These are phyloP conservation scores for Hirtodrosophila cameraria DNA, from an alignment of 2,888 invertebrate genomes.

Conservation along the genomic window DNA sequence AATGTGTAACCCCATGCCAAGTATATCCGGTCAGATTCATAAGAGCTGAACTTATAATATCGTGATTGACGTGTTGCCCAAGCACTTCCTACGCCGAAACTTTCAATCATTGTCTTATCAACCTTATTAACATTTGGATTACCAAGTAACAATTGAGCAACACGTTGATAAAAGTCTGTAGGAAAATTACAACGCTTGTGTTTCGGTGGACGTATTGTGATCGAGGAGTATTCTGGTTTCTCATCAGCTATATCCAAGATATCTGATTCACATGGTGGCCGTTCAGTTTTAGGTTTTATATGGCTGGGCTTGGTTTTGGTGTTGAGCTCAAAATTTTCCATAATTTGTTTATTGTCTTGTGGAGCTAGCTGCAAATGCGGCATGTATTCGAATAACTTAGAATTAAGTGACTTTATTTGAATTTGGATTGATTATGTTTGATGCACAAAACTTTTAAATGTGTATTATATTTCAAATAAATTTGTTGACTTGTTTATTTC, in stretches of 20 bases:
- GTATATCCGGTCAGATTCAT: not conserved
- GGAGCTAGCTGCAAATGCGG: no score
- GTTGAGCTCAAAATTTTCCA: no score
- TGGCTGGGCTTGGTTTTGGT: no score
- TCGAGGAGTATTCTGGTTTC: not conserved
- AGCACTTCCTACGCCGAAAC: not conserved
- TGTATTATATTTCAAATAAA: no score
- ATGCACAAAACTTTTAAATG: no score
- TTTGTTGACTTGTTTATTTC: no score
- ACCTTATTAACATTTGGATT: not conserved
- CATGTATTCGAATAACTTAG: no score
- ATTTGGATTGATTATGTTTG: no score
- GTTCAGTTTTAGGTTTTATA: no score
- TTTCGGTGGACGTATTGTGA: not conserved
- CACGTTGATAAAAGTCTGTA: not conserved
- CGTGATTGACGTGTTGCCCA: not conserved
- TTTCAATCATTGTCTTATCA: not conserved
- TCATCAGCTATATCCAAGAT: constrained; percentile 4
- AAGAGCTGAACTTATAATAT: not conserved
- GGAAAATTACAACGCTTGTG: not conserved
- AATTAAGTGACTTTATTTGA: no score
- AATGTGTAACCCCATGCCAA: not conserved
- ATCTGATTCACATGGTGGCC: not conserved
- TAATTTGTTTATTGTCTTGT: no score
- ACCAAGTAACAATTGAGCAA: not conserved